Evolutionary conservation across 2,888 invertebrate species (phyloP), one percentile per base, ranked within the genome.

Genomic region (Biston betularia): DNA sequence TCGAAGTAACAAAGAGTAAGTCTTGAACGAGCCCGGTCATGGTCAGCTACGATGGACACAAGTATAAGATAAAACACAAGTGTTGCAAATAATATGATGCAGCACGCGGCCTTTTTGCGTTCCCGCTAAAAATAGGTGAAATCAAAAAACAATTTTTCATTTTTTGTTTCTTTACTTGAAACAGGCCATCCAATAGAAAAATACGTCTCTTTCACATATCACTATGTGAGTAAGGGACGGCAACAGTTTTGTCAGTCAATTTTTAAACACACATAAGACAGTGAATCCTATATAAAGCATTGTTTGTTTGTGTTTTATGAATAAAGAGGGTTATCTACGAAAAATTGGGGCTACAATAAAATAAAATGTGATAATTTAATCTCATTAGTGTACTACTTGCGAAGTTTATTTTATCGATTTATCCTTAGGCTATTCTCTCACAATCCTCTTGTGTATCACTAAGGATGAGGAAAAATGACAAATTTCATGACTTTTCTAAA

Each of bases 331-430:
- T 54, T 33, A 15, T 35, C 14, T 63, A 56, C 35, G 9, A 52
- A 65, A 60, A 60, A 55, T 60, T 61, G 53, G 58, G 44, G 52
- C 44, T 5, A 56, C 34, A 15, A 54, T 46, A 11, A 55, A 50
- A 46, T 33, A 33, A 38, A 46, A 35, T 63, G 57, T 63, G 63
- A 57, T 58, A 33, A 24, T 14, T 46, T 58, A 53, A 64, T 64
- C 63, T 64, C 58, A 58, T 44, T 38, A 45, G 24, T 49, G 56
- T 54, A 60, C 42, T 63, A 42, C 9, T 42, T 55, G 14, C 12
- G 24, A 54, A 24, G 24, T 54, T 38, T 33, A 54, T 38, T 38
- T 38, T 14, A 38, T 54, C 6, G 6, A 40, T 33, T 33, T 46
- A 24, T 48, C 48, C 48, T 48, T 24, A 24, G 46, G 46, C 46